Conservation (phyloP, 2,888 invertebrate genomes). For the Callyntrura guangdongensis region DNA sequence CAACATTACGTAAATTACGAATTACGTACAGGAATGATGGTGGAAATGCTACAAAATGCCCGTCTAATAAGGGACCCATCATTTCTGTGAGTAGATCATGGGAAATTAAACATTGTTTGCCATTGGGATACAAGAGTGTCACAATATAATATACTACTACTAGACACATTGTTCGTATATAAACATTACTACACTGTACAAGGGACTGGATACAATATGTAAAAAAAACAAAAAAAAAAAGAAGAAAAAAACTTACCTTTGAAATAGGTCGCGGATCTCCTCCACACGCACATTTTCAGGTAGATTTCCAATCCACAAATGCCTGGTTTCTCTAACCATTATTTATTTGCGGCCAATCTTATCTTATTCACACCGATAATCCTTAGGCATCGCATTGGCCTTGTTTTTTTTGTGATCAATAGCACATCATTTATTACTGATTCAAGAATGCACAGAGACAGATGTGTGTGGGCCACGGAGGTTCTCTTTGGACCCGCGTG, state of each 20-base stretch:
- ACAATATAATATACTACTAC: neutral
- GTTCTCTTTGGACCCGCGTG: conserved; percentile 56
- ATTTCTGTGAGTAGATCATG: conserved; percentile 1
- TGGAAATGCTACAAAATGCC: neutral
- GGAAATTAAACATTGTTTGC: neutral
- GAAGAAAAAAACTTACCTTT: conserved; percentile 90
- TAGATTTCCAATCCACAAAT: conserved; percentile 99
- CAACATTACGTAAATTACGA: too few relatives aligned
- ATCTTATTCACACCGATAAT: conserved; percentile 77
- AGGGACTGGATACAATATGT: neutral
- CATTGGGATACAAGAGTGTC: neutral
- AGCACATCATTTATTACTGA: conserved; percentile 57
- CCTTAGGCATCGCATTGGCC: conserved; percentile 78
- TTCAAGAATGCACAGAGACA: conserved; percentile 62
- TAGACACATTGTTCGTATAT: too few relatives aligned
- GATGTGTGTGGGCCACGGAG: conserved; percentile 63
- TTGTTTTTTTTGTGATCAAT: conserved; percentile 60
- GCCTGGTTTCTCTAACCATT: conserved; percentile 95
- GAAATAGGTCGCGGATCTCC: conserved; percentile 98
- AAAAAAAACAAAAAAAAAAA: neutral
- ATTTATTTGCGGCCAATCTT: conserved; percentile 88
- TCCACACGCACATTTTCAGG: conserved; percentile 99
- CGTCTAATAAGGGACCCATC: neutral
- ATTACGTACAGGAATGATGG: neutral
- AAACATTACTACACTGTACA: too few relatives aligned